A percentile compares a stretch with the other conserved stretches of the same genome.
These are phyloP conservation scores for Lophius americanus DNA, from an alignment of 2,797 vertebrate genomes.

Conservation along the genomic window DNA sequence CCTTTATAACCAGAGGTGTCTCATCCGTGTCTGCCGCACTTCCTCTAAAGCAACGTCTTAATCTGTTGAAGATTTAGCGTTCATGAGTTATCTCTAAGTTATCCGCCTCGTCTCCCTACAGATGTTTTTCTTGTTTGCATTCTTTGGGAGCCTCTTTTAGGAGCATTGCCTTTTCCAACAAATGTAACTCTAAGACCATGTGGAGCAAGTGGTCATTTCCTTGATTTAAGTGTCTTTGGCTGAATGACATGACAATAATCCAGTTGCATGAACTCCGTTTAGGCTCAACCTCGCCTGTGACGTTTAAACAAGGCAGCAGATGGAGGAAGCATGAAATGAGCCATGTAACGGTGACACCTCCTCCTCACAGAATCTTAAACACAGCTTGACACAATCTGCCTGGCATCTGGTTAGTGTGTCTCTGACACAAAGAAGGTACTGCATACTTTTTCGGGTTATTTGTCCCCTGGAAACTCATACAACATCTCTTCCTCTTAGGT, in stretches of 20 bases:
- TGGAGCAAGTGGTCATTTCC: conserved; percentile 49
- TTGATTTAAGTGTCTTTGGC: conserved; percentile 26
- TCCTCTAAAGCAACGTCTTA: neutral
- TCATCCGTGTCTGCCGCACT: no score
- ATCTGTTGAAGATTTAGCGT: no score
- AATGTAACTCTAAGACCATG: conserved; percentile 21
- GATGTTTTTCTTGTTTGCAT: conserved; percentile 11
- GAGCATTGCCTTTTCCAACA: conserved; percentile 1
- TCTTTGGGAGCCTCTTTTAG: conserved; percentile 17
- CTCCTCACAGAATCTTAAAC: conserved; percentile 6
- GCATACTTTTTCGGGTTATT: conserved; percentile 46
- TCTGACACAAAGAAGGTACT: conserved; percentile 22
- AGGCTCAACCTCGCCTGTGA: neutral
- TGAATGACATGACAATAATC: conserved; percentile 35
- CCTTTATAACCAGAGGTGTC: neutral
- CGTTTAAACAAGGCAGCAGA: conserved; percentile 8
- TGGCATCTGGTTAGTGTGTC: conserved; percentile 29
- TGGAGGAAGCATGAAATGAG: neutral
- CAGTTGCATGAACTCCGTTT: conserved; percentile 11
- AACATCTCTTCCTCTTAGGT: conserved; percentile 6
- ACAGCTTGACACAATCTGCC: conserved; percentile 23
- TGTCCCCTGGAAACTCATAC: conserved; percentile 31
- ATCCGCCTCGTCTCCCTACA: neutral
- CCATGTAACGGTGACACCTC: conserved; percentile 1
- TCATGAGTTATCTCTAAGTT: no score